These are phyloP conservation scores for Pollenia griseotomentosa DNA, from an alignment of 2,888 invertebrate species.

Conservation along the genomic window DNA sequence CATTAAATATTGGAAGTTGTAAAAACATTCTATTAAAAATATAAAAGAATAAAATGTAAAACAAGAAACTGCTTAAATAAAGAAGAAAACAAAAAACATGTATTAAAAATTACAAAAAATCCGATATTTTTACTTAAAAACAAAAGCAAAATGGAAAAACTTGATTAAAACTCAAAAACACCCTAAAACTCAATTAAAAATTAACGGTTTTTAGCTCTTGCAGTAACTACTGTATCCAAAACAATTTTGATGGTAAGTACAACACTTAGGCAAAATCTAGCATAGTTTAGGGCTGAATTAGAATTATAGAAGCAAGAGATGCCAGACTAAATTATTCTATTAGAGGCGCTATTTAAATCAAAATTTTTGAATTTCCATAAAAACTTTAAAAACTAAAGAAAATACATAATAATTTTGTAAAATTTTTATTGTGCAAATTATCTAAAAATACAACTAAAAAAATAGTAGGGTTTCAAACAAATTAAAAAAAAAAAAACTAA, in stretches of 20 bases:
- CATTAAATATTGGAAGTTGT: constrained; percentile 63
- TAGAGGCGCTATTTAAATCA: too few relatives aligned
- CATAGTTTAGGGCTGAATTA: background rate
- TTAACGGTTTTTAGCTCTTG: too few relatives aligned
- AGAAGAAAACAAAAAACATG: background rate
- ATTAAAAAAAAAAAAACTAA: too few relatives aligned
- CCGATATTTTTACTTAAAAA: background rate
- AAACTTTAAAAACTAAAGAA: too few relatives aligned
- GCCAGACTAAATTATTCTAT: background rate
- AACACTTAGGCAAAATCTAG: background rate
- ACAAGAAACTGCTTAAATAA: constrained; percentile 56
- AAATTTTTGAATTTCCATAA: too few relatives aligned
- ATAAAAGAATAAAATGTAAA: constrained; percentile 10
- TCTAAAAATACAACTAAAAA: too few relatives aligned
- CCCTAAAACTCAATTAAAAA: too few relatives aligned
- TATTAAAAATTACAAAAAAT: background rate
- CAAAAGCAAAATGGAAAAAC: constrained; percentile 32
- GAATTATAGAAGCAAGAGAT: background rate
- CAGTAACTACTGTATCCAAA: too few relatives aligned
- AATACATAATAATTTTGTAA: too few relatives aligned
- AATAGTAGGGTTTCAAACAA: too few relatives aligned
- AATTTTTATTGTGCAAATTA: too few relatives aligned
- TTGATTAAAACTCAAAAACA: too few relatives aligned
- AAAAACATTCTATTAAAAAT: constrained; percentile 23
- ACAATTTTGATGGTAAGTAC: background rate